Evolutionary conservation across 2,797 vertebrate genomes (phyloP), one percentile per base, ranked within the genome.

Genomic region (Cynodonichthys magdalenae): DNA sequence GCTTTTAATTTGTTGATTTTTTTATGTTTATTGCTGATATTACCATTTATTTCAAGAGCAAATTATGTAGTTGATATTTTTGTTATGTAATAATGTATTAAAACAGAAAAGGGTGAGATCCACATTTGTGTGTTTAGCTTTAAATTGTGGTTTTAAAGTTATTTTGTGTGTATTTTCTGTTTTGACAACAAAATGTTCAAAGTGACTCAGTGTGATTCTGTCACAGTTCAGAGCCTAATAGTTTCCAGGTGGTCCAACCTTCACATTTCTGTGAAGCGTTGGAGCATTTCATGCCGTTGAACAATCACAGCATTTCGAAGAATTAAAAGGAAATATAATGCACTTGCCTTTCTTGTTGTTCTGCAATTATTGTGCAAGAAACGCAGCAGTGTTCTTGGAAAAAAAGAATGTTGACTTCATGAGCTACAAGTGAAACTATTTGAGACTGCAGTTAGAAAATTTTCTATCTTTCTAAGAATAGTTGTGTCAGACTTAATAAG

Each of bases 291-390:
- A 47, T 18, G 29, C 64, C 19, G 46, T 68, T 29, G 45, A 64
- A 63, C 18, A 27, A 10, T 10, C 19, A 15, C 51, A 69, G 71
- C 50, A 61, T 48, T 58, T 65, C 31, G 45, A 59, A 54, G 44
- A 39, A 49, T 11, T 55, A 65, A 67, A 58, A 20, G 17, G 3
- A 71, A 29, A 4, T n/a, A 8, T 50, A 46, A 11, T 15, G 19
- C 20, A 53, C 10, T 46, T 2, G 3, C 47, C 6, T 47, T 45
- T 1, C 54, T 31, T 18, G 63, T 55, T 54, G 34, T 66, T 60
- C 46, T 39, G 8, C 18, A 48, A 14, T 59, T 45, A 29, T 20
- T 2, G 11, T 0, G 2, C 1, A 10, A 10, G 56, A 31, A 29
- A 44, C 15, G 15, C 56, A 49, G 31, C 18, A 20, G 14, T 54